Conservation (phyloP, 23 tunicate genomes). For the Ciona savignyi region DNA sequence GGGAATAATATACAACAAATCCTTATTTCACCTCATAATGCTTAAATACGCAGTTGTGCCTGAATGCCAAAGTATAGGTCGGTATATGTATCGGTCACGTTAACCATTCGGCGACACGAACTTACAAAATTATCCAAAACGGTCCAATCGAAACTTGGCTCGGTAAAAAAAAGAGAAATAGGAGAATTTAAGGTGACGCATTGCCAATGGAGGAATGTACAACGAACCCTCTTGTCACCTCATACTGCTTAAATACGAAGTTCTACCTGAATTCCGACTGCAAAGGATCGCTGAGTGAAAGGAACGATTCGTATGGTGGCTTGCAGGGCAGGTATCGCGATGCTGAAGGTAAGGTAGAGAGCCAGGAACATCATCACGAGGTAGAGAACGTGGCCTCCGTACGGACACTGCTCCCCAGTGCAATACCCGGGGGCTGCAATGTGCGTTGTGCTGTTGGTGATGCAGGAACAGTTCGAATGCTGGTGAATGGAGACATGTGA, state of each 20-base stretch:
- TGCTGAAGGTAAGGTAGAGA: conserved; percentile 35
- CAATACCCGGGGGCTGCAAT: conserved; percentile 49
- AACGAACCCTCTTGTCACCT: not conserved
- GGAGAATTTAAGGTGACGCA: not conserved
- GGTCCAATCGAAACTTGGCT: too few species aligned
- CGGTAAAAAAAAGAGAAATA: not conserved
- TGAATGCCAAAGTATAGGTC: too few species aligned
- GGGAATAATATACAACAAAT: too few species aligned
- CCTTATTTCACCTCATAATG: not conserved
- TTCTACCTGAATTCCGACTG: conserved; percentile 90
- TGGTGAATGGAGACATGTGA: too few species aligned
- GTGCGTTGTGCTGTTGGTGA: conserved; percentile 4
- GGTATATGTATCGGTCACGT: too few species aligned
- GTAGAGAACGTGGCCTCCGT: conserved; percentile 26
- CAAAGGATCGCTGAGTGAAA: conserved; percentile 75
- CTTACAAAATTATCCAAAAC: too few species aligned
- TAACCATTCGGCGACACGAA: too few species aligned
- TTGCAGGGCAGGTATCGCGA: conserved; percentile 71
- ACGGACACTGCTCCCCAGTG: conserved; percentile 30
- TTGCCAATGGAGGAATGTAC: too few species aligned
- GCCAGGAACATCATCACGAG: conserved; percentile 31
- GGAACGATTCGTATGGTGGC: conserved; percentile 69
- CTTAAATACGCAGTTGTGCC: not conserved
- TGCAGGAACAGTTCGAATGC: conserved; percentile 35
- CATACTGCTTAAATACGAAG: too few species aligned